Evolutionary conservation across 2,888 invertebrate species (phyloP), one percentile per base, ranked within the genome.

Genomic region (Cantharis flavilabris): DNA sequence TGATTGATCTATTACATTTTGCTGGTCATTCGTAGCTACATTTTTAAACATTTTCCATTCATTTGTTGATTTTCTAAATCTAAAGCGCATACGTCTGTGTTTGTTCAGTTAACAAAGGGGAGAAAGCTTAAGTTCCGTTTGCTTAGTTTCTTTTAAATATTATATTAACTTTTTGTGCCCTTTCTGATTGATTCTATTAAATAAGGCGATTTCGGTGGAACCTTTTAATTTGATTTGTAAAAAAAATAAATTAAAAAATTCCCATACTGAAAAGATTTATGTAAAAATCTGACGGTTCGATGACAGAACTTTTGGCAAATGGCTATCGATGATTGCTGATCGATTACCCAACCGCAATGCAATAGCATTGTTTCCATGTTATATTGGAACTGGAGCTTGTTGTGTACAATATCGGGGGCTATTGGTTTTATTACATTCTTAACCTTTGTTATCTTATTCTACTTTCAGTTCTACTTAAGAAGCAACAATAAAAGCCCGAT

Each of bases 301-400:
- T 78, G 79, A 80, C 75, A 78, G 80, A 77, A 81, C 80, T 82
- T 82, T 74, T 80, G 75, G 80, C 79, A 83, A 83, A 83, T 82
- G 81, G 82, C 81, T 72, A 81, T 77, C 81, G 79, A 81, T 82
- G 81, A 83, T 83, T 82, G 81, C 78, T 72, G 81, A 82, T 82
- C 82, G 82, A 82, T 82, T 81, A 79, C 76, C 73, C 1, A 73
- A 78, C 80, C 81, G 77, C 80, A 81, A 76, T 73, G 70, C 72
- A 63, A 67, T 69, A 30, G 78, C 33, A 77, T 77, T 78, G 74
- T 76, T 70, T 62, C 62, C 33, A 69, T 69, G 63, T 70, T 63
- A 14, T 62, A 67, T 76, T 70, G 49, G 62, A 62, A 71, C 33
- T 71, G 62, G 67, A 20, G 63, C 70, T 74, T 67, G 70, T 71